Base-by-base conservation (phyloP, 2,888 invertebrate species). In the Diarsia dahlii region DNA sequence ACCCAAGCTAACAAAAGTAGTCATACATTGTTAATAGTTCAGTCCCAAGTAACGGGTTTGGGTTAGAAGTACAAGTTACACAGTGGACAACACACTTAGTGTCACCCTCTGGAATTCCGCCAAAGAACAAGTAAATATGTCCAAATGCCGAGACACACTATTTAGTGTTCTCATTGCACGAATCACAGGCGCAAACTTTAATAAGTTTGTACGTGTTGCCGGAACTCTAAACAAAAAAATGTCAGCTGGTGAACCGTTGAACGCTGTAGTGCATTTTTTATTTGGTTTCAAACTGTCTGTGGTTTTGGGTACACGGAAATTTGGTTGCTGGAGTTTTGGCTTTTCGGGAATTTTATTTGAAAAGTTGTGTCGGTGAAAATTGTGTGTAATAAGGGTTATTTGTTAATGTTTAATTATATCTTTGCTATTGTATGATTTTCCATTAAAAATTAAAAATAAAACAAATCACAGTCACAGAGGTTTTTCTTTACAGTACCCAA, bases 181-280 rank as follows among this genome's bases (percentile, higher is more conserved):
- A n/a, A n/a, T n/a, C n/a, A n/a, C n/a, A n/a, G n/a, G n/a, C n/a
- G n/a, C n/a, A n/a, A n/a, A n/a, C n/a, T n/a, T n/a, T n/a, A n/a
- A n/a, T n/a, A n/a, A n/a, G n/a, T n/a, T n/a, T n/a, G n/a, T n/a
- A n/a, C n/a, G n/a, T n/a, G n/a, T n/a, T n/a, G n/a, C n/a, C n/a
- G n/a, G n/a, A n/a, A n/a, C n/a, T n/a, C n/a, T n/a, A n/a, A n/a
- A n/a, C n/a, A n/a, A n/a, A n/a, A n/a, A n/a, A n/a, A 78, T 84
- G 74, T 76, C 79, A 76, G 81, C 74, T 64, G 64, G 70, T 76
- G 62, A 74, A 52, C 78, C 68, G 45, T 58, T 46, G 60, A 66
- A 63, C 48, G 39, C 3, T 48, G 65, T 70, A 50, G 58, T 64
- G 48, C 15, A 77, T 70, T 64, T 78, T 81, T 82, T 70, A 72